phyloP scores from a whole-genome alignment of 2,113 vertebrate genomes.

The Anguilla japonica region DNA sequence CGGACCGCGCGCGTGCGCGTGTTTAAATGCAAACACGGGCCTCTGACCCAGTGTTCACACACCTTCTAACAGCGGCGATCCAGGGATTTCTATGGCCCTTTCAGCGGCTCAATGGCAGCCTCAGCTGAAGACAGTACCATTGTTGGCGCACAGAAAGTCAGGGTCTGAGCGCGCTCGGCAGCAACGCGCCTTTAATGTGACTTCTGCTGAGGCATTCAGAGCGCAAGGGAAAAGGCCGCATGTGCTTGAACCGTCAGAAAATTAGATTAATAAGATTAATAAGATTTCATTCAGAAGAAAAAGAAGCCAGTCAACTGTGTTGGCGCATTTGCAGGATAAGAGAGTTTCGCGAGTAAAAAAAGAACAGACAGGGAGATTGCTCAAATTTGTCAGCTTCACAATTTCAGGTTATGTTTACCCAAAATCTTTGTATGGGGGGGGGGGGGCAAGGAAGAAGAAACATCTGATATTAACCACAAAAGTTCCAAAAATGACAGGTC shows the following conservation, averaged over 20 bases:
- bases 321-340: background rate
- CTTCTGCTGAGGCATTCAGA: background rate
- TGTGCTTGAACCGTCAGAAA: background rate
- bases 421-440: background rate
- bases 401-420: conserved; percentile 1
- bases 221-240: background rate
- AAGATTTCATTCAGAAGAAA: background rate
- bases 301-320: background rate
- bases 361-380: background rate
- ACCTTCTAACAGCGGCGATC: too few relatives aligned
- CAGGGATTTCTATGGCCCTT: too few relatives aligned
- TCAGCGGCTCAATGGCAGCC: too few relatives aligned
- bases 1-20: too few relatives aligned
- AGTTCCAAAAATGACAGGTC: background rate
- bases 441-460: background rate
- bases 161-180: too few relatives aligned
- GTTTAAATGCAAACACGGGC: too few relatives aligned
- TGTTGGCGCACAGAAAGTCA: too few relatives aligned
- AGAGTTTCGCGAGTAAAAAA: conserved; percentile 1
- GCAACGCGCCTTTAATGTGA: background rate
- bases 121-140: too few relatives aligned
- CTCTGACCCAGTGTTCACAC: too few relatives aligned
- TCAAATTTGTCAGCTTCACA: conserved; percentile 7
- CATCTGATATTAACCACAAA: conserved; percentile 19
- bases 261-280: background rate